Conservation (phyloP, 2,113 vertebrate genomes). For the Tupaia tana region DNA sequence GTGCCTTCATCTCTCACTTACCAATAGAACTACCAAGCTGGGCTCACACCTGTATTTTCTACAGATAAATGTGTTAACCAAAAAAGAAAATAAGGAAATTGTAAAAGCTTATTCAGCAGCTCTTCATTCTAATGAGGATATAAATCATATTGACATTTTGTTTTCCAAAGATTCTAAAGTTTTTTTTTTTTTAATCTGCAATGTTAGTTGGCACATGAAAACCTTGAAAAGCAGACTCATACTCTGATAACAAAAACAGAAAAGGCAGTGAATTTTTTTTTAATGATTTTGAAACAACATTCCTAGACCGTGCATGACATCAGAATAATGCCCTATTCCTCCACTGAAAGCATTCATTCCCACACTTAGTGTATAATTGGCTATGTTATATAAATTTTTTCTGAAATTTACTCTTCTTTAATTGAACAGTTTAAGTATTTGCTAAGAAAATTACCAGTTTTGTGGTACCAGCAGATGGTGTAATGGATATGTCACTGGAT, state of each 20-base stretch:
- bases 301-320: neutral
- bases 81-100: neutral
- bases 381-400: neutral
- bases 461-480: neutral
- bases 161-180: neutral
- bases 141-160: constrained; percentile 5
- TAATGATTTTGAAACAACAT: neutral
- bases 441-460: constrained; percentile 3
- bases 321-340: neutral
- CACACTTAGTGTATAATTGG: neutral
- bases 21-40: neutral
- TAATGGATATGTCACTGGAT: no score
- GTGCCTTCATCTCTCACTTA: neutral
- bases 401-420: neutral
- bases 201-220: neutral
- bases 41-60: neutral
- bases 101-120: neutral
- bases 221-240: neutral
- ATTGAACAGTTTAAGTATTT: neutral
- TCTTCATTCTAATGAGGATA: neutral
- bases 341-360: neutral
- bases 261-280: neutral
- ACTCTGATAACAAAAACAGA: neutral
- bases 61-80: constrained; percentile 9
- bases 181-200: neutral